Evolutionary conservation across 2,113 vertebrate genomes (phyloP), one percentile per base, ranked within the genome.

Genomic region (Promerops cafer): DNA sequence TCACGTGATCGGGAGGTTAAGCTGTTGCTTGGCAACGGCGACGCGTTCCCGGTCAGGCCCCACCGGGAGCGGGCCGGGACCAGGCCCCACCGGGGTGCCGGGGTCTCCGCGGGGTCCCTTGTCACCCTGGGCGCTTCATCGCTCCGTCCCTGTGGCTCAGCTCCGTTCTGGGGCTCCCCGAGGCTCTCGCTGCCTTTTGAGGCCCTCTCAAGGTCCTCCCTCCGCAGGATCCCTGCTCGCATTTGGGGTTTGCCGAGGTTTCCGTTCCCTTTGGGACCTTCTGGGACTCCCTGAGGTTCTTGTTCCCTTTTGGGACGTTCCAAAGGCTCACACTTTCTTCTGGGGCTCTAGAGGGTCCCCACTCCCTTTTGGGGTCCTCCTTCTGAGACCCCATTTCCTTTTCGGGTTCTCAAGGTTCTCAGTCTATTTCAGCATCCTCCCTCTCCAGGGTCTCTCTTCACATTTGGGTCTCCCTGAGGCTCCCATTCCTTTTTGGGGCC

Each of bases 1-100:
- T 81, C 77, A 74, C 60, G 60, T 75, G 59, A 23, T 1, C 9
- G 1, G 0, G 3, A 2, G 1, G 0, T 5, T 3, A 0, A 0
- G 20, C 13, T 0, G 71, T 90, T 77, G 71, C 87, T 31, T 44
- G 71, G 79, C 64, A 83, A 83, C 87, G 10, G 22, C 3, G 42
- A 42, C 79, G 87, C 87, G 40, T 49, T 18, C 39, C 24, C 26
- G 24, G 21, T 1, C 54, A 19, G 79, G 79, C 40, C n/a, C 0
- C n/a, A 2, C 27, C 52, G 53, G 60, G n/a, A 53, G 16, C 39
- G 33, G 87, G 45, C 53, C 60, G 6, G 27, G 69, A 59, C 24
- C 54, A 1, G 87, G 87, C 70, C 87, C 1, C 26, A 1, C n/a
- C 39, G 30, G n/a, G 28, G 3, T 9, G 31, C 44, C 53, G 45